Base-by-base conservation (phyloP, 2,797 vertebrate species). In the Meda fulgida region DNA sequence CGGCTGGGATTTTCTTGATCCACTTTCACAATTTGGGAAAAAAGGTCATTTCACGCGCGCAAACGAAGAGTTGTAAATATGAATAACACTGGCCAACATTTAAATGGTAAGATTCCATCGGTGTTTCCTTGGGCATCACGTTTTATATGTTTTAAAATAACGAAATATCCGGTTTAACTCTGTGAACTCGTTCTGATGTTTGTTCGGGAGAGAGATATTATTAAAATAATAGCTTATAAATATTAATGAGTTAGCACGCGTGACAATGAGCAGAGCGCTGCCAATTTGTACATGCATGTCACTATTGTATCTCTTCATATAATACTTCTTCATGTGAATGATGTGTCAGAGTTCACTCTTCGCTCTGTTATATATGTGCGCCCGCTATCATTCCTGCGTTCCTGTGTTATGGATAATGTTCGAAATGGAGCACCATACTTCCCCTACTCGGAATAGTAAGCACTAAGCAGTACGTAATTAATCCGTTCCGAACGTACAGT, bases 31-130 rank as follows among this genome's bases (percentile, higher is more conserved):
- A 93, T 94, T 92, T 87, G 70, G 92, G 84, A 92, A 92, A 92
- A 94, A 92, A 86, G 88, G 91, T 73, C 92, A 88, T 93, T 94
- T 92, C 89, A 72, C 88, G 81, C 82, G 34, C 87, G 81, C 78
- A 91, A 94, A 92, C 92, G 88, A 77, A 71, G 21, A 84, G 36
- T 77, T 84, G 89, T 88, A 87, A 73, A 80, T 82, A 85, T 79
- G 66, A 73, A 83, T 78, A 58, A 90, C 89, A 90, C 83, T 89
- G 89, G 72, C 80, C 89, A 89, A 91, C 89, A 89, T 80, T 87
- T 92, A 92, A 95, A 95, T 95, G 95, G 95, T 96, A 96, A 96
- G 95, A 94, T 88, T 93, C 38, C 58, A 26, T 67, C 76, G 48
- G 86, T 36, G 43, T 75, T 46, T 84, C 31, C n/a, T 51, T 77